Evolutionary conservation across 2,797 vertebrate genomes (phyloP), one percentile per base, ranked within the genome.

Genomic region (Sebastes minor): DNA sequence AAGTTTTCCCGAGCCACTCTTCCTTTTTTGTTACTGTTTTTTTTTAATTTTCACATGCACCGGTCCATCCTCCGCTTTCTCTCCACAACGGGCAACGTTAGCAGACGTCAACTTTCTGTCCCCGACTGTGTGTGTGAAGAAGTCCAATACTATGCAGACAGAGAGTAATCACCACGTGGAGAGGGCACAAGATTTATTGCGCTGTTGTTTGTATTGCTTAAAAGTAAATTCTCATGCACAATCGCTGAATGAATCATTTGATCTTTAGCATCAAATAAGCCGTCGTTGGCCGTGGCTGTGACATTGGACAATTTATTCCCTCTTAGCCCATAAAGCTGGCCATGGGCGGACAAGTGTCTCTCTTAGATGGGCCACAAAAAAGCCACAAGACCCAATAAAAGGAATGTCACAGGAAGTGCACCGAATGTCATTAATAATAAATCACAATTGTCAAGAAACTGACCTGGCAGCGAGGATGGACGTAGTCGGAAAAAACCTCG

Each of bases 341-440:
- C 89, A 90, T 90, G 91, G 94, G 93, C 85, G 89, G 94, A 94
- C 94, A 90, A 91, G 92, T 87, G 72, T 89, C 88, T 89, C 88
- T 85, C 86, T 89, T 76, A 82, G 90, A 92, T 91, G 90, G 86
- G 88, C 92, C 94, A 86, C 93, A 94, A 95, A 95, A 95, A 95
- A 49, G 93, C 91, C 90, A 83, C 88, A 85, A 89, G 92, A 93
- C 92, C 91, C 93, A 91, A 95, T 96, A 95, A 96, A 96, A 94
- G 80, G 93, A 95, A 95, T 95, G 94, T 96, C 95, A 95, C 92
- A 92, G 92, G 90, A 95, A 95, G 93, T 94, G 93, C 91, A 91
- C 92, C 71, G 90, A 92, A 94, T 94, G 94, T 95, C 95, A 95
- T 95, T 94, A 95, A 95, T 95, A 95, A 96, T 95, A 95, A 95